These are phyloP conservation scores for Athrips mouffetella DNA, from an alignment of 2,888 invertebrate genomes.

Conservation along the genomic window DNA sequence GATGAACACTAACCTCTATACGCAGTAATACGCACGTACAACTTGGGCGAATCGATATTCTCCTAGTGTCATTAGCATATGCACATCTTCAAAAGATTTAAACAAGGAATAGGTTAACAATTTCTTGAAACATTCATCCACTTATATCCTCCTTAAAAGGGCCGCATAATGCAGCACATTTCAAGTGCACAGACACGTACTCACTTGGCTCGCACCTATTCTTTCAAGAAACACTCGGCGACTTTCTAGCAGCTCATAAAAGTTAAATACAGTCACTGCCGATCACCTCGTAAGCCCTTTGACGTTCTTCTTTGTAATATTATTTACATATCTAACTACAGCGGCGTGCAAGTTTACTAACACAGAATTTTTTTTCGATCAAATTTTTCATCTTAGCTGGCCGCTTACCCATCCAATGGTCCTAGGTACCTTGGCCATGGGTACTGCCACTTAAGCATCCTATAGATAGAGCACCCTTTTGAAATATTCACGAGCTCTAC, in stretches of 20 bases:
- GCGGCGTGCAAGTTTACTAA: neutral
- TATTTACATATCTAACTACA: slow-evolving; percentile 12
- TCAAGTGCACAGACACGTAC: slow-evolving; percentile 15
- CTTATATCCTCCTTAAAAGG: slow-evolving; percentile 13
- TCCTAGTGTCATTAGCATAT: too few species aligned
- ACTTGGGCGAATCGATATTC: too few species aligned
- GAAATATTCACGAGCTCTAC: too few species aligned
- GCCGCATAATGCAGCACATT: slow-evolving; percentile 11
- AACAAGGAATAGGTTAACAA: too few species aligned
- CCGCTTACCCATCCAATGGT: too few species aligned
- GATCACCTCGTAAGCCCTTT: slow-evolving; percentile 14
- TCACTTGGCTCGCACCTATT: slow-evolving; percentile 14
- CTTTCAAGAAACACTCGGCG: slow-evolving; percentile 1
- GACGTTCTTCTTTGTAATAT: slow-evolving; percentile 13
- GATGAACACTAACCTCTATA: too few species aligned
- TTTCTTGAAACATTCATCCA: too few species aligned
- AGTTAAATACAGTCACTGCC: slow-evolving; percentile 9
- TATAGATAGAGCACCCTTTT: neutral
- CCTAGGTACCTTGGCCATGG: neutral
- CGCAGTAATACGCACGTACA: too few species aligned
- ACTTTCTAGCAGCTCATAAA: slow-evolving; percentile 16
- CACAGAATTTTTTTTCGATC: too few species aligned
- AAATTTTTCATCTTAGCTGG: too few species aligned
- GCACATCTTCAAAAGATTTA: too few species aligned
- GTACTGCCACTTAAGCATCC: neutral